phyloP scores from a whole-genome alignment of 2,888 invertebrate species.

The Rotaria socialis region DNA sequence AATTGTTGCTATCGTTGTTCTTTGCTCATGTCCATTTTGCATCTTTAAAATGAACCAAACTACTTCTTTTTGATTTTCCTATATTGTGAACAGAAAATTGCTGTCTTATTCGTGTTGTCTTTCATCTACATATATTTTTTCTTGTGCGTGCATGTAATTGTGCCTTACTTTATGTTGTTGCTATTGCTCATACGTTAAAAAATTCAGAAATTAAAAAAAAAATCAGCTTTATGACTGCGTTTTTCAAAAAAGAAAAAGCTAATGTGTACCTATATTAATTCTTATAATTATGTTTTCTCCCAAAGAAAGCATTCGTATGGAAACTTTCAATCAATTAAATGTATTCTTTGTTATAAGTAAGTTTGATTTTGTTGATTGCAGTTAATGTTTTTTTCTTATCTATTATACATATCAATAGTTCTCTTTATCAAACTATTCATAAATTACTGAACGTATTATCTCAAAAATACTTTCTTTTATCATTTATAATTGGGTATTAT shows the following conservation, averaged over 20 bases:
- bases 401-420: too few species aligned
- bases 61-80: not conserved
- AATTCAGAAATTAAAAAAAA: not conserved
- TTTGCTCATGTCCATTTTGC: not conserved
- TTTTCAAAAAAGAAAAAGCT: not conserved
- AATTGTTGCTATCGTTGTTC: not conserved
- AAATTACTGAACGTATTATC: too few species aligned
- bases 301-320: too few species aligned
- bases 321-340: too few species aligned
- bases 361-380: too few species aligned
- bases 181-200: not conserved
- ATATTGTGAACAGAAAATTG: not conserved
- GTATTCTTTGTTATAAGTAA: too few species aligned
- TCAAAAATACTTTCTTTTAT: too few species aligned
- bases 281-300: too few species aligned
- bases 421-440: too few species aligned
- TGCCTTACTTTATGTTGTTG: not conserved
- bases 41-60: not conserved
- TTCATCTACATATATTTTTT: not conserved
- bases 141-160: not conserved
- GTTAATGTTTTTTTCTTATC: too few species aligned
- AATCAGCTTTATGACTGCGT: not conserved
- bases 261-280: too few species aligned
- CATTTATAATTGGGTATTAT: too few species aligned
- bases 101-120: not conserved